phyloP scores from a whole-genome alignment of 92 coral and sea anemone genomes.

The Epizoanthus rinbou region DNA sequence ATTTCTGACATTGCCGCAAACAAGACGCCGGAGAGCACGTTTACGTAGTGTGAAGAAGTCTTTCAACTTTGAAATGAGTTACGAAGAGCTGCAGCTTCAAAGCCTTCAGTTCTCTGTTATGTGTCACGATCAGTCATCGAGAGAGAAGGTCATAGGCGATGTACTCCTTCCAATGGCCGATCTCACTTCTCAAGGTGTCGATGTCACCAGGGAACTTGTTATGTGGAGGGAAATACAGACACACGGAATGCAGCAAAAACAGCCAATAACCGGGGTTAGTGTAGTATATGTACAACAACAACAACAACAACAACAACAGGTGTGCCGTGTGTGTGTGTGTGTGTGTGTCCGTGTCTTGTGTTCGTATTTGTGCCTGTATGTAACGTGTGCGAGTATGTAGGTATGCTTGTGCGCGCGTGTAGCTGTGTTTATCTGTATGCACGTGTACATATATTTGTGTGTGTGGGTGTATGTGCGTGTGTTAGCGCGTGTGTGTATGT shows the following conservation, averaged over 20 bases:
- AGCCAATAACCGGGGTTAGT: neutral
- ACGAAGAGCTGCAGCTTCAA: slow-evolving; percentile 73
- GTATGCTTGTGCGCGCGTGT: too few species aligned
- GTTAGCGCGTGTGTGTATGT: too few species aligned
- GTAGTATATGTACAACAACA: too few species aligned
- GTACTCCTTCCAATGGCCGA: slow-evolving; percentile 85
- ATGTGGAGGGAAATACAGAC: slow-evolving; percentile 92
- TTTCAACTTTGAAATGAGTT: slow-evolving; percentile 79
- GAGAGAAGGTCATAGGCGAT: slow-evolving; percentile 86
- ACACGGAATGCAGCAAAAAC: slow-evolving; percentile 55
- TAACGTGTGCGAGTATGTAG: too few species aligned
- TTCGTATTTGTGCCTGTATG: too few species aligned
- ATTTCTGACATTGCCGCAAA: slow-evolving; percentile 32
- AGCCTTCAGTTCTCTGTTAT: slow-evolving; percentile 84
- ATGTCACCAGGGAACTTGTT: slow-evolving; percentile 72
- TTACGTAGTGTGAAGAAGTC: slow-evolving; percentile 68
- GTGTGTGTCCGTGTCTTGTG: too few species aligned
- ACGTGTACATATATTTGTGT: too few species aligned
- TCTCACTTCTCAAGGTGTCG: slow-evolving; percentile 70
- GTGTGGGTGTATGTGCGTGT: too few species aligned
- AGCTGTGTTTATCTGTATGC: too few species aligned
- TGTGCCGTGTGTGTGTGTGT: too few species aligned
- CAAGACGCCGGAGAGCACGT: slow-evolving; percentile 18
- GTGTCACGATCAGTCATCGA: slow-evolving; percentile 72
- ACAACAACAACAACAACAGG: too few species aligned